Evolutionary conservation across 2,888 invertebrate genomes (phyloP), one percentile per base, ranked within the genome.

Genomic region (Campoplex capitator): DNA sequence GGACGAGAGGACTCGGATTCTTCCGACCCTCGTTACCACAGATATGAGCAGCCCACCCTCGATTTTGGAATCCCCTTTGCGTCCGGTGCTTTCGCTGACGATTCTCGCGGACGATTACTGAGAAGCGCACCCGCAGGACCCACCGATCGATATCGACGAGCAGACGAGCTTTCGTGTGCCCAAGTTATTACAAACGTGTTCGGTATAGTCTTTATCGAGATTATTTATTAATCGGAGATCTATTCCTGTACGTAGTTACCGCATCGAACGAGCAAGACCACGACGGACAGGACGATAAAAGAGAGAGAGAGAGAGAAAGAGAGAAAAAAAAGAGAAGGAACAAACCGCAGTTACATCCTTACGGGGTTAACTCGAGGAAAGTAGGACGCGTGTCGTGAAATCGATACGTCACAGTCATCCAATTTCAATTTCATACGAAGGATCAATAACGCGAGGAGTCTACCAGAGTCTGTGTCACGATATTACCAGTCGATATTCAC

Each of bases 381-480:
- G 89, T 93, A 92, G 93, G 92, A 92, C 93, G 90, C 90, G 78
- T 68, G 82, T 85, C 75, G 83, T 86, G 89, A 74, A 91, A 93
- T 93, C 93, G 91, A 93, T 92, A 92, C 87, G 90, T 92, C 91
- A 62, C 32, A 91, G 91, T 91, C 92, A 91, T 91, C 90, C 91
- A 91, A 91, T 91, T 93, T 92, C 91, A 91, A 92, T 92, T 92
- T 90, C 90, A 89, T 89, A 90, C 74, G 88, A 84, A 86, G 85
- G 90, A 91, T 92, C 92, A 89, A 92, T 92, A 92, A 70, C 68
- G 65, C 68, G 80, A 45, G 11, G 76, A 71, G 78, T 86, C 86
- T 28, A 58, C 32, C 42, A 6, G 67, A 48, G 73, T 42, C 71
- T 70, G 65, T 67, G 45, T 85, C 62, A 70, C 78, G 78, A 78